Evolutionary conservation across 2,797 vertebrate genomes (phyloP), one percentile per base, ranked within the genome.

Genomic region (Toxotes lorentzi): DNA sequence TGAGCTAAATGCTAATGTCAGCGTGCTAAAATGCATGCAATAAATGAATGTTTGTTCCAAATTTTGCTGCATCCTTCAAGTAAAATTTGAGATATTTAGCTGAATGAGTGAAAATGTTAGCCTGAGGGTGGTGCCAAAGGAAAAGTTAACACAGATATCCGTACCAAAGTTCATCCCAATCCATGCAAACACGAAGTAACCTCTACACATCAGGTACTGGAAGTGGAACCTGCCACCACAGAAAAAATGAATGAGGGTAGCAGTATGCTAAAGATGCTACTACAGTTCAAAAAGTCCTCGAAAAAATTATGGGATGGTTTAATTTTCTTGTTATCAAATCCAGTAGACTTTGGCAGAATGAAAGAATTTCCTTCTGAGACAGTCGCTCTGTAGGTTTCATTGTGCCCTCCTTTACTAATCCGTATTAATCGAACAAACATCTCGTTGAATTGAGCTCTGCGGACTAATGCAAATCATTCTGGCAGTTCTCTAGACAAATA

Each of bases 401-500:
- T n/a, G 38, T 34, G 27, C 45, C n/a, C 4, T 38, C 4, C 53
- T 24, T 5, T 1, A 40, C 57, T 50, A 41, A 57, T 53, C 65
- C 56, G 50, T 34, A 58, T 43, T 8, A 48, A 64, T 7, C 23
- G 1, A 32, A 76, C 40, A n/a, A 47, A 65, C 24, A 47, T 24
- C 54, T 34, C 43, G 41, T 34, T 73, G 27, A 80, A 78, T 32
- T 30, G 53, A 71, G 7, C 66, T 78, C 73, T 51, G 61, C 12
- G 45, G 47, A 82, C 74, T 69, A 47, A 83, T 35, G 59, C 70
- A 69, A 82, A 82, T 88, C 75, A 85, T 64, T 73, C 38, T 70
- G 73, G 71, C 81, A 76, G 54, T 59, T 81, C 53, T 81, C 58
- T 35, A 51, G 76, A 87, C 66, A 79, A 89, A 90, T 85, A 82